phyloP scores from a whole-genome alignment of 2,888 invertebrate genomes.

The Cerastis rubricosa region DNA sequence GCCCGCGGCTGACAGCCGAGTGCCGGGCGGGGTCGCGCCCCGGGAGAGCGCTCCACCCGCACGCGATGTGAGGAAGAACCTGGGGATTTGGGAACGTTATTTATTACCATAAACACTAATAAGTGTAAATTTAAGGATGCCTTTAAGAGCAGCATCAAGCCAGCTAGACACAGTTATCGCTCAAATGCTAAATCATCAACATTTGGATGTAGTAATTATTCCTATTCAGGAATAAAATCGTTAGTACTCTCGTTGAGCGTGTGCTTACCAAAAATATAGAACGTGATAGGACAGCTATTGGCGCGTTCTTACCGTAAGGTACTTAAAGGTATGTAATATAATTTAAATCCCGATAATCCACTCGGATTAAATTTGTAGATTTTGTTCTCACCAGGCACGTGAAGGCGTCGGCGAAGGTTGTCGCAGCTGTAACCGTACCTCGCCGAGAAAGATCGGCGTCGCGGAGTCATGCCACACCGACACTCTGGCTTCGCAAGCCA shows the following conservation, averaged over 20 bases:
- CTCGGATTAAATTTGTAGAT: background rate
- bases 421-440: slow-evolving; percentile 95
- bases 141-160: background rate
- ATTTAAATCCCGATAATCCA: too few species aligned
- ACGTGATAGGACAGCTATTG: background rate
- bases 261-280: background rate
- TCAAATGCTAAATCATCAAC: background rate
- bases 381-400: slow-evolving; percentile 93
- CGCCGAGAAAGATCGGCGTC: slow-evolving; percentile 96
- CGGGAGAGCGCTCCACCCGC: slow-evolving; percentile 92
- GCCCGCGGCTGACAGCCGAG: slow-evolving; percentile 91
- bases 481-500: slow-evolving; percentile 95
- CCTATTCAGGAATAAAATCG: background rate
- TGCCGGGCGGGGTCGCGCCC: slow-evolving; percentile 94
- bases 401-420: slow-evolving; percentile 90
- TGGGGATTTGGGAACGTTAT: slow-evolving; percentile 70
- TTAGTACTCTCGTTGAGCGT: background rate
- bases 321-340: too few species aligned
- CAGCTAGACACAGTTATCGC: background rate
- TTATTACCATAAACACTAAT: background rate
- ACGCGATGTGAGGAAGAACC: slow-evolving; percentile 92
- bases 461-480: slow-evolving; percentile 97
- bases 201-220: background rate
- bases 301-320: background rate
- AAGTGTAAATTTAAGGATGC: background rate